phyloP scores from a whole-genome alignment of 2,113 vertebrate species.

The Aphyosemion australe region DNA sequence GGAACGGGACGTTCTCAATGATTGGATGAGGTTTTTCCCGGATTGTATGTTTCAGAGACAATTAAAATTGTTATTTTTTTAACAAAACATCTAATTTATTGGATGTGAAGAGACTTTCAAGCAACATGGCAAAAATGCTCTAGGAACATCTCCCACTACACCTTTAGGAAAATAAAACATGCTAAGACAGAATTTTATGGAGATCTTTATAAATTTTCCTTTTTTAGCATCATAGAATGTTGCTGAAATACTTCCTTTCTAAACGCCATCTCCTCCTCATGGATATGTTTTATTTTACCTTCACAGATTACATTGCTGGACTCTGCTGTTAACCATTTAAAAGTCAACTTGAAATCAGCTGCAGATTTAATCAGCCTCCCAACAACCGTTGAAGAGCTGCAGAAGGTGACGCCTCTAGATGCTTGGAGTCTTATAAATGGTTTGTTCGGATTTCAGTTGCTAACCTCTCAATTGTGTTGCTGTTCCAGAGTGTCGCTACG shows the following conservation, averaged over 20 bases:
- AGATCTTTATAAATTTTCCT: too few species aligned
- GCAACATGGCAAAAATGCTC: too few species aligned
- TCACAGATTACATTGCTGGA: slow-evolving; percentile 85
- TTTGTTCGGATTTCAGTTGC: background rate
- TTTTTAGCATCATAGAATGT: background rate
- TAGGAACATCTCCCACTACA: too few species aligned
- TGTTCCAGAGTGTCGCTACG: slow-evolving; percentile 90
- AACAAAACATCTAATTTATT: too few species aligned
- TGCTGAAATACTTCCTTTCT: background rate
- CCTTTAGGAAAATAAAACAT: too few species aligned
- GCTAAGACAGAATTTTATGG: too few species aligned
- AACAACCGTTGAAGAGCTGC: slow-evolving; percentile 91
- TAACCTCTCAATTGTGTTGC: background rate
- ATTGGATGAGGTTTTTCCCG: too few species aligned
- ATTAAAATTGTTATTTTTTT: too few species aligned
- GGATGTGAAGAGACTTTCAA: too few species aligned
- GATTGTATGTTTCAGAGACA: too few species aligned
- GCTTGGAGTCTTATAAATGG: background rate
- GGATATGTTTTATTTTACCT: slow-evolving; percentile 19
- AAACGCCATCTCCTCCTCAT: background rate
- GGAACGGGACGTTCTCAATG: too few species aligned
- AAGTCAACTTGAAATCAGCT: slow-evolving; percentile 91
- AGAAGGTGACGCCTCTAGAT: slow-evolving; percentile 82
- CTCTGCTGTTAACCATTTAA: slow-evolving; percentile 90
- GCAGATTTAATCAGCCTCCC: slow-evolving; percentile 92